Conservation (phyloP, 2,797 vertebrate genomes). For the Myotis daubentonii region DNA sequence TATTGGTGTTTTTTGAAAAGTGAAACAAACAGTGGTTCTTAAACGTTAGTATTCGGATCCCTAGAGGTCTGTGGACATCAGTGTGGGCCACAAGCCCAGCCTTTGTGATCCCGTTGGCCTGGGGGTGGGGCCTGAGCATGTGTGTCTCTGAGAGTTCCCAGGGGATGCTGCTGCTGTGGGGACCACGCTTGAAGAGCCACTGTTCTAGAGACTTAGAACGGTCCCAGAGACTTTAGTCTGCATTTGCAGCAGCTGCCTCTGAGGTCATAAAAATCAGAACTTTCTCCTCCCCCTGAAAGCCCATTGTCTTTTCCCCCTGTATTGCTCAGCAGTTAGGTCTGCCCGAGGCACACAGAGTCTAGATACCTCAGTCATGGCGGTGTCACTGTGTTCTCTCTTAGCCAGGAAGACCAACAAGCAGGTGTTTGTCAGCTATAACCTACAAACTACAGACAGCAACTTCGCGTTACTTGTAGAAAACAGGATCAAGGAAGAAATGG, state of each 20-base stretch:
- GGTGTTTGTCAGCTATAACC: constrained; percentile 95
- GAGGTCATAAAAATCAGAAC: neutral
- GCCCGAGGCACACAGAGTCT: accelerated
- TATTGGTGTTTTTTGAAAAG: neutral
- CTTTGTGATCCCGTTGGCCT: neutral
- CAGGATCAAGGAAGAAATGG: constrained; percentile 96
- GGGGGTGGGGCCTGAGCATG: neutral
- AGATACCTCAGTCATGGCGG: neutral
- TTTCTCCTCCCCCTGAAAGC: neutral
- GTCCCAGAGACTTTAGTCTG: neutral
- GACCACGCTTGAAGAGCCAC: neutral
- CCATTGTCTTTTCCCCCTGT: neutral
- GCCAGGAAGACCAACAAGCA: constrained; percentile 98
- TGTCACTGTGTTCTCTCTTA: constrained; percentile 78
- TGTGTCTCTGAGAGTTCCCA: neutral
- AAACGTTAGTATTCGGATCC: neutral
- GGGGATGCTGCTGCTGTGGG: neutral
- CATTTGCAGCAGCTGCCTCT: neutral
- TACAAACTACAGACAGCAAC: constrained; percentile 90
- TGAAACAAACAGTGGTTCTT: neutral
- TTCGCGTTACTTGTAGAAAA: constrained; percentile 93
- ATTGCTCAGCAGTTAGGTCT: neutral
- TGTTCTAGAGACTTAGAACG: neutral
- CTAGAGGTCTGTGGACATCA: neutral
- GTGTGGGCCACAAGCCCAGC: neutral